Percentiles rank a stretch among this genome's conserved stretches.
Evolutionary conservation across 2,888 invertebrate genomes (phyloP).

Genomic region (Argynnis bischoffii): DNA sequence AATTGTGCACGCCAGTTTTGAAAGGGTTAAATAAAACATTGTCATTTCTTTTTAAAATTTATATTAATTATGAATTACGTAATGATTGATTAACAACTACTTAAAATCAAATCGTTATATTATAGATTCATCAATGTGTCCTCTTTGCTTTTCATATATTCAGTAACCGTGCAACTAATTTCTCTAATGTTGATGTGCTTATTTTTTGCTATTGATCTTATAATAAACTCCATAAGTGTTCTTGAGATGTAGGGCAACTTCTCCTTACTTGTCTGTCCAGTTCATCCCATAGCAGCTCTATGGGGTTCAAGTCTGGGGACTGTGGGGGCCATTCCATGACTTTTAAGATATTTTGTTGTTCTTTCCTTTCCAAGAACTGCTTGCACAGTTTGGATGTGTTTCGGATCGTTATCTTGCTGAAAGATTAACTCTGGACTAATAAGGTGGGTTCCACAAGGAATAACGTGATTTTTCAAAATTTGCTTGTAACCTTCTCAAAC

Average conservation of each 20-base stretch:
- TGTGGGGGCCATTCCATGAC: conserved; percentile 5
- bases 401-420: conserved; percentile 3
- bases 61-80: too few species aligned
- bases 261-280: neutral
- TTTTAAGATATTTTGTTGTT: neutral
- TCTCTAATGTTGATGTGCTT: too few species aligned
- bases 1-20: too few species aligned
- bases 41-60: too few species aligned
- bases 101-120: too few species aligned
- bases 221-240: neutral
- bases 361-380: neutral
- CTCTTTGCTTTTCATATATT: too few species aligned
- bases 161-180: too few species aligned
- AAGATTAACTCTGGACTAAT: neutral
- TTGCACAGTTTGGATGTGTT: conserved; percentile 1
- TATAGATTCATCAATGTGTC: too few species aligned
- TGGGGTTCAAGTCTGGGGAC: neutral
- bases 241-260: conserved; percentile 2
- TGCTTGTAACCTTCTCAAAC: conserved; percentile 8
- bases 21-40: too few species aligned
- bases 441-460: neutral
- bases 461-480: neutral
- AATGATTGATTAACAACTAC: too few species aligned
- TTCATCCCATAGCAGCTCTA: conserved; percentile 4
- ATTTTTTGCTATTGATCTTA: too few species aligned